Conservation (phyloP, 2,888 invertebrate species). For the Dorcus parallelipipedus region DNA sequence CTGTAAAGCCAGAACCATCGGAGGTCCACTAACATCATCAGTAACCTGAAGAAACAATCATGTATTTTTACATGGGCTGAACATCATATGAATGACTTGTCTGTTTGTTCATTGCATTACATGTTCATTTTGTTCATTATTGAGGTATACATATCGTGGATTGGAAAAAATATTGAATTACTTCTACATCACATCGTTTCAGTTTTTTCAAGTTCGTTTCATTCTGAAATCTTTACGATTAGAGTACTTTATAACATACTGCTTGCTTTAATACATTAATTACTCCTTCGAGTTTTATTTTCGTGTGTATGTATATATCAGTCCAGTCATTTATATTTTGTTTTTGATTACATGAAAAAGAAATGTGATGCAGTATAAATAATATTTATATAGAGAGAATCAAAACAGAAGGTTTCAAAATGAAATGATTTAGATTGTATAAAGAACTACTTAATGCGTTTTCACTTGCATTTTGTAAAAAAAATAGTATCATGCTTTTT, state of each 20-base stretch:
- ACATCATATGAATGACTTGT: conserved; percentile 31
- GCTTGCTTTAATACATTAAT: not conserved
- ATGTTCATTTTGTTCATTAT: conserved; percentile 32
- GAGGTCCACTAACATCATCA: conserved; percentile 69
- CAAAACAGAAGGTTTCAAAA: conserved; percentile 27
- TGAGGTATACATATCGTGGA: conserved; percentile 40
- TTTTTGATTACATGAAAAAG: conserved; percentile 7
- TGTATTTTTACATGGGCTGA: conserved; percentile 23
- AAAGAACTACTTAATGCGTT: conserved; percentile 26
- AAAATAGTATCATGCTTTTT: conserved; percentile 24
- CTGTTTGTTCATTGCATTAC: conserved; percentile 30
- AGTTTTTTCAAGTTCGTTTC: conserved; percentile 19
- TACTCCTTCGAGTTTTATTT: conserved; percentile 16
- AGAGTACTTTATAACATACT: conserved; percentile 10
- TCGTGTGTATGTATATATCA: conserved; percentile 20
- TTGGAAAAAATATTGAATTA: conserved; percentile 21
- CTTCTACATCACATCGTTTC: conserved; percentile 31
- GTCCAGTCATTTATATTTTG: conserved; percentile 18
- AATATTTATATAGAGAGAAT: conserved; percentile 21
- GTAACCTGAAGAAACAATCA: conserved; percentile 9
- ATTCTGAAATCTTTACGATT: conserved; percentile 25
- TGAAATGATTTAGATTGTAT: conserved; percentile 30
- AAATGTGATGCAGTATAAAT: conserved; percentile 20
- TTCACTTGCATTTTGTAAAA: conserved; percentile 28
- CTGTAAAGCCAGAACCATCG: conserved; percentile 75